Percentiles rank a stretch among this genome's conserved stretches.
Evolutionary conservation across 2,113 vertebrate genomes (phyloP).

Genomic region (Hucho hucho): DNA sequence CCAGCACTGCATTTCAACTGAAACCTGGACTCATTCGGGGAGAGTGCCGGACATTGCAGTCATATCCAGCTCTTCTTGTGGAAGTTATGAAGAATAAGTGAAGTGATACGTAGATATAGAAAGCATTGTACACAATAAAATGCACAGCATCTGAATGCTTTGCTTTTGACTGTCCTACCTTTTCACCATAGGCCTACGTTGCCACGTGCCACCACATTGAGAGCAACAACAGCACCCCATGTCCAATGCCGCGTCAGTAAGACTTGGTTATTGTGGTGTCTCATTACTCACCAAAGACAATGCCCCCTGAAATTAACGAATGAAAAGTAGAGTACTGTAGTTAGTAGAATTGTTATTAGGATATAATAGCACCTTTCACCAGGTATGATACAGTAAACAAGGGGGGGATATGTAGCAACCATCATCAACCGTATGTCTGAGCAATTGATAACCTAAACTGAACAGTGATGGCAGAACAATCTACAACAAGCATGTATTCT

Average conservation of each 20-base stretch:
- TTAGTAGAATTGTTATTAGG: slow-evolving; percentile 16
- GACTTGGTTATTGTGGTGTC: slow-evolving; percentile 7
- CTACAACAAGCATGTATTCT: slow-evolving; percentile 18
- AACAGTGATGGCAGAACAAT: slow-evolving; percentile 23
- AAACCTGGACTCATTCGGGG: slow-evolving; percentile 27
- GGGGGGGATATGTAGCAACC: slow-evolving; percentile 6
- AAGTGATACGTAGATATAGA: slow-evolving; percentile 17
- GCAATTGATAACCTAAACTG: slow-evolving; percentile 19
- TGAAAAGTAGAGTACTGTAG: slow-evolving; percentile 31
- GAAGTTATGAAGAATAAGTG: slow-evolving; percentile 33
- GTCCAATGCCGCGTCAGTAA: slow-evolving; percentile 21
- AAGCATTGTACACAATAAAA: not conserved
- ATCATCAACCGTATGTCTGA: slow-evolving; percentile 6
- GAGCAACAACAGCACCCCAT: slow-evolving; percentile 2
- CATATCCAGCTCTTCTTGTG: slow-evolving; percentile 23
- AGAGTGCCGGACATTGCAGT: slow-evolving; percentile 16
- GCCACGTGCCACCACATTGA: not conserved
- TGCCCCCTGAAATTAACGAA: slow-evolving; percentile 1
- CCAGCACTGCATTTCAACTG: not conserved
- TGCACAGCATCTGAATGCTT: slow-evolving; percentile 11
- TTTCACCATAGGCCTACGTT: not conserved
- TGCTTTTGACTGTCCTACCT: slow-evolving; percentile 14
- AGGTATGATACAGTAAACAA: slow-evolving; percentile 21
- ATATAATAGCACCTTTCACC: slow-evolving; percentile 37
- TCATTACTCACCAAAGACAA: slow-evolving; percentile 8